Base-by-base conservation (phyloP, 2,797 vertebrate genomes). In the Silurus aristotelis region DNA sequence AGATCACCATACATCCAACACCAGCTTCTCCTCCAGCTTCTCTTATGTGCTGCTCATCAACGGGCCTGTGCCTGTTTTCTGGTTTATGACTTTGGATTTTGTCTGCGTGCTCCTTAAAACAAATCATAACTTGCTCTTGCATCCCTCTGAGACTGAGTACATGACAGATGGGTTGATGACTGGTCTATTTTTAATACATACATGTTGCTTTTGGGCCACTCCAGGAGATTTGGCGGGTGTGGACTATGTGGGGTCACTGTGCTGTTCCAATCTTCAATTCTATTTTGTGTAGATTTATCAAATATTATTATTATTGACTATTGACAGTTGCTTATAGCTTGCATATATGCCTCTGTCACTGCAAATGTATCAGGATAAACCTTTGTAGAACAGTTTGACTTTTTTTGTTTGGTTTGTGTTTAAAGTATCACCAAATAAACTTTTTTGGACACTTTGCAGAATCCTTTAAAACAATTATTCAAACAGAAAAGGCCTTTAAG, bases 381-480 rank as follows among this genome's bases (percentile, higher is more conserved):
- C 58, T 76, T 17, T 56, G 6, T 56, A 6, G 14, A 17, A 75
- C 6, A 27, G 6, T 15, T 27, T 75, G 22, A 1, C 14, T 10
- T 60, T 68, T 77, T 20, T 20, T 22, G 56, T 78, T 38, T 78
- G 20, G 10, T 61, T 46, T n/a, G 20, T 79, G 20, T 79, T 79
- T 46, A 79, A 1, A n/a, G 58, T 43, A 38, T 61, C 6, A 5
- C 22, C 15, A 27, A 56, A 31, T 79, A 79, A 17, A 80, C 60
- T 85, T 86, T 52, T 52, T 9, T 52, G 48, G 48, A 52, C 71
- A 82, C 55, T 77, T 86, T 83, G 72, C 58, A 76, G 25, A n/a
- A 64, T 64, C 81, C 80, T 82, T 79, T 73, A 73, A 20, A 17
- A 13, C 6, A 10, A 10, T 7, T 46, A 72, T 58, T 6, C 9